Evolutionary conservation across 2,113 vertebrate species (phyloP).

Genomic region (Geococcyx californianus): DNA sequence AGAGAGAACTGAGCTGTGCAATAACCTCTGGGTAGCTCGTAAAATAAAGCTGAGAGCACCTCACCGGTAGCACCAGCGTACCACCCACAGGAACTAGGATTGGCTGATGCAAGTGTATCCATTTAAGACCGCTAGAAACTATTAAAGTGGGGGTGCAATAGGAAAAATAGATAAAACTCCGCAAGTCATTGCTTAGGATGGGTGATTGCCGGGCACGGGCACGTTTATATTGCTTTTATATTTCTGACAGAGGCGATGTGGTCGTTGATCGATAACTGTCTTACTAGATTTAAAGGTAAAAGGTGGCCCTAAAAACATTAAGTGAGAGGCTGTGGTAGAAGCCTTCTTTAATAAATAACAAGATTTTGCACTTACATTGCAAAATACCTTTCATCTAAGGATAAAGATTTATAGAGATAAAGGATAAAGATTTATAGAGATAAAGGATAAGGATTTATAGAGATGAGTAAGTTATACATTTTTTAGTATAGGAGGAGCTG

Average conservation of each 20-base stretch:
- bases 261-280: constrained; percentile 40
- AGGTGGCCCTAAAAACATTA: not conserved
- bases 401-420: constrained; percentile 21
- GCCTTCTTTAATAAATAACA: constrained; percentile 47
- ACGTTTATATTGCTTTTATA: constrained; percentile 34
- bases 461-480: not conserved
- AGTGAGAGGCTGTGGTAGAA: not conserved
- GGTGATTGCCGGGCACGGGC: not conserved
- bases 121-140: not conserved
- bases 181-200: not conserved
- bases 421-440: constrained; percentile 19
- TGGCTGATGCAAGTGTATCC: not conserved
- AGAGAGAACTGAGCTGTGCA: not conserved
- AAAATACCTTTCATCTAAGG: not conserved
- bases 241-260: constrained; percentile 19
- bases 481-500: not conserved
- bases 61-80: not conserved
- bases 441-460: constrained; percentile 9
- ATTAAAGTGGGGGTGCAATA: not conserved
- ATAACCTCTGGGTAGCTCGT: not conserved
- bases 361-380: not conserved
- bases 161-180: not conserved
- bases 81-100: not conserved
- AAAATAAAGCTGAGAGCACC: not conserved
- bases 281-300: constrained; percentile 40